Evolutionary conservation across 2,888 invertebrate genomes (phyloP), one percentile per base, ranked within the genome.

Genomic region (Rhagonycha fulva): DNA sequence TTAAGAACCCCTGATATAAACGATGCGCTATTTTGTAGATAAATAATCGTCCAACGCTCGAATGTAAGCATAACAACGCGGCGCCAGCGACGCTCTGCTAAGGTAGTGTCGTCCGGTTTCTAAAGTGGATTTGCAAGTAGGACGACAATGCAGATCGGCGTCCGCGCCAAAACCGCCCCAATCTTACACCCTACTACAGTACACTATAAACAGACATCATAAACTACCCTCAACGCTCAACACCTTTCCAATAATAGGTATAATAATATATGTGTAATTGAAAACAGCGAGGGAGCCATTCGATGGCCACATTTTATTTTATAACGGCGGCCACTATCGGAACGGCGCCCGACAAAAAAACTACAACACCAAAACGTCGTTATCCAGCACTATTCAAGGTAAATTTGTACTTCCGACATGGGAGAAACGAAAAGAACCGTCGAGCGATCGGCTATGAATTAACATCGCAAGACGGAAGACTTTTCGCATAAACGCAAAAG

Each of bases 171-270:
- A 66, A 84, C 84, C 83, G 81, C 82, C 83, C 83, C 83, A 80
- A 73, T 69, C 79, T 82, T 84, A 80, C 75, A 81, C 82, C 83
- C 87, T 87, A 88, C 87, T 87, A 87, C 87, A 87, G 87, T 87
- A 88, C 87, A 82, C 87, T 87, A 87, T 87, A 81, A 86, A 87
- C 87, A 86, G 86, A 87, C 87, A 86, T 88, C 87, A 86, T 88
- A 87, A 87, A 87, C 87, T 87, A 87, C 87, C 86, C 86, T 85
- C 85, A 86, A 85, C 84, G 83, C 84, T 85, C 84, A 86, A 86
- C 87, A 87, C 87, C 87, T 86, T 87, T 86, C 87, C 87, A 87
- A 87, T 87, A 87, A 84, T 85, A 83, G 81, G 79, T 81, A 81
- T 81, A 79, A 81, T 80, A 82, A 68, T 75, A 81, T 84, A 84